Evolutionary conservation across 1,140 invertebrate genomes (phyloP).

Genomic region (Bombus pyrosoma): DNA sequence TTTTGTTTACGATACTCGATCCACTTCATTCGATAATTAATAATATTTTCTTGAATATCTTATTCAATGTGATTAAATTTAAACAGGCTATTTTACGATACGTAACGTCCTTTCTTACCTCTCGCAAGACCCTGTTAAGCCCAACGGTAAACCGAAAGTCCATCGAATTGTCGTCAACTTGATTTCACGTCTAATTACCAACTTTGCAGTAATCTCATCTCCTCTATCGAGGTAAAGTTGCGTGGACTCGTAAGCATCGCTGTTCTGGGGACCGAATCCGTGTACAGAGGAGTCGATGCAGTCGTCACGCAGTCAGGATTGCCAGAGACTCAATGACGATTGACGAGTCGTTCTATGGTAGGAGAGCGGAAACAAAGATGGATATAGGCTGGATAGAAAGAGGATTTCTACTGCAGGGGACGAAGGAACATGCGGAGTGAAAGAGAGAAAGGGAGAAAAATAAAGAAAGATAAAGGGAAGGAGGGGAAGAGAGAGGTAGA

Average conservation of each 20-base stretch:
- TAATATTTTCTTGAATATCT: not conserved
- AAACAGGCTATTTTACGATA: not conserved
- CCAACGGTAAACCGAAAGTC: not conserved
- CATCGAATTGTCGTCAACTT: not conserved
- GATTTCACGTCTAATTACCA: slow-evolving; percentile 27
- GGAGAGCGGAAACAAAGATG: slow-evolving; percentile 34
- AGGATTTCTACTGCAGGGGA: slow-evolving; percentile 23
- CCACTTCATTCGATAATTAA: not conserved
- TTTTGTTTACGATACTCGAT: not conserved
- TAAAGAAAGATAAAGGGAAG: slow-evolving; percentile 27
- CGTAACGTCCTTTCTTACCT: not conserved
- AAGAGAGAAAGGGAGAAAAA: slow-evolving; percentile 1
- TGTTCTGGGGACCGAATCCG: slow-evolving; percentile 45
- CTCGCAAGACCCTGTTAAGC: not conserved
- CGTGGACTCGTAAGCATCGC: slow-evolving; percentile 33
- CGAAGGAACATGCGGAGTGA: not conserved
- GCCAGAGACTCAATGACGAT: slow-evolving; percentile 62
- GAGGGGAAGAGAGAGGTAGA: slow-evolving; percentile 64
- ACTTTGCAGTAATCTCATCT: not conserved
- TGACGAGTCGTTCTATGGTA: slow-evolving; percentile 29
- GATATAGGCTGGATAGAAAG: slow-evolving; percentile 4
- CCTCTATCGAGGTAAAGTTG: not conserved
- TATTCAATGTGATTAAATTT: not conserved
- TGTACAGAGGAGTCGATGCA: slow-evolving; percentile 25
- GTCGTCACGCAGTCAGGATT: slow-evolving; percentile 69